Evolutionary conservation across 2,888 invertebrate species (phyloP), one percentile per base, ranked within the genome.

Genomic region (Ernsta delagoae): DNA sequence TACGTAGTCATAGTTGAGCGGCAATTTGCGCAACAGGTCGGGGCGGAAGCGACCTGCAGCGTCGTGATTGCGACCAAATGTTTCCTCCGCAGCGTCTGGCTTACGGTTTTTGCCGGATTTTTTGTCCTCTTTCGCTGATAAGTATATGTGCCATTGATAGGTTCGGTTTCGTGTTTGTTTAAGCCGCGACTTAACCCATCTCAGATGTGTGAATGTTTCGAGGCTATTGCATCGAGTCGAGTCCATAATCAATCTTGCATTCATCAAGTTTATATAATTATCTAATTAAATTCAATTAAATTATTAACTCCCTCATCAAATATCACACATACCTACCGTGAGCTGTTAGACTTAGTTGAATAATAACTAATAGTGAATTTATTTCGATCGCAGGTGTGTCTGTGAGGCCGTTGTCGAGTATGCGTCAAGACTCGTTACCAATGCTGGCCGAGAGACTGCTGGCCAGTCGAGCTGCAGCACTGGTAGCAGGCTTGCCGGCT

Each of bases 401-500:
- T 73, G 94, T 94, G 73, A 83, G 94, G 77, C 87, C 94, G 77
- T 83, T 94, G 72, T 90, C 92, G 66, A 89, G 82, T 70, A 93
- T 94, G 94, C 90, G 93, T 73, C 93, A 92, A 78, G 92, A 93
- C 72, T 88, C 93, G 16, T 81, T 92, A 65, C 93, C 93, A 74
- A 90, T 93, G 92, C 74, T 93, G 75, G 93, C 93, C 70, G 93
- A 92, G 81, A 81, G 94, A 80, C 90, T 85, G 94, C 94, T 79
- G 90, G 95, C 78, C 86, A 94, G 75, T 75, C 95, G 82, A 76
- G 95, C 81, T 72, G 94, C 86, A 68, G 94, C 85, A 74, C 89
- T 84, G 86, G 94, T 92, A 72, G 94, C 94, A 1, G 95, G 94
- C 4, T 84, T 96, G 54, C 94, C 95, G 6, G 95, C 95, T 9